Base-by-base conservation (phyloP, 1,140 invertebrate species). In the Trachelipus rathkii region DNA sequence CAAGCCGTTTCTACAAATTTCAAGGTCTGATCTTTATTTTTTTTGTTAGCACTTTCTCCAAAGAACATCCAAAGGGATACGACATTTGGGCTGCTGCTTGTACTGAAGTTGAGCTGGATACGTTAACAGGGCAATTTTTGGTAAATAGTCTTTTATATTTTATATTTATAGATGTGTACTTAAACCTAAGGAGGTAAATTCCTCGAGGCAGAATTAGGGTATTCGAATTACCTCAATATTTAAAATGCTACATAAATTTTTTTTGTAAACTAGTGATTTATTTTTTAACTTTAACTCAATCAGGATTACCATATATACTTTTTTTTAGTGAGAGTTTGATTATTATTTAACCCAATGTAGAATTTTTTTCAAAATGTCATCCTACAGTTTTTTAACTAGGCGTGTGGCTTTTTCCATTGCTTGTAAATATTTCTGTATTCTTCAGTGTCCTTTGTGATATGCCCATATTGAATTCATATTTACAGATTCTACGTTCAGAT, bases 31-130 rank as follows among this genome's bases (percentile, higher is more conserved):
- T n/a, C n/a, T n/a, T n/a, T n/a, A n/a, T n/a, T n/a, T n/a, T n/a
- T n/a, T 33, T 33, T 33, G 1, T 3, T 44, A 76, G 73, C 45
- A 76, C 78, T 13, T 72, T 21, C 45, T n/a, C 53, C 9, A 44
- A 43, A 21, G 73, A 80, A 70, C 44, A 80, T 21, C 72, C 77
- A 0, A 60, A 74, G 71, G 78, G 84, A 0, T 92, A 92, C 80
- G 81, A 86, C 68, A 87, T 92, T 21, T 91, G 89, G 81, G 91
- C 89, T 5, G 84, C 87, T 3, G 86, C 87, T 24, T 83, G 89
- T 0, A 86, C 88, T 0, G 91, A 93, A 84, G 87, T 92, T 0
- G 90, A 93, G 82, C 82, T 94, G 10, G 92, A 95, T 83, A 86
- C 92, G 10, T 84, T 94, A 13, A 93, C 92, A 2, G 93, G 92